phyloP scores from a whole-genome alignment of 2,797 vertebrate genomes.

The Danionella dracula region DNA sequence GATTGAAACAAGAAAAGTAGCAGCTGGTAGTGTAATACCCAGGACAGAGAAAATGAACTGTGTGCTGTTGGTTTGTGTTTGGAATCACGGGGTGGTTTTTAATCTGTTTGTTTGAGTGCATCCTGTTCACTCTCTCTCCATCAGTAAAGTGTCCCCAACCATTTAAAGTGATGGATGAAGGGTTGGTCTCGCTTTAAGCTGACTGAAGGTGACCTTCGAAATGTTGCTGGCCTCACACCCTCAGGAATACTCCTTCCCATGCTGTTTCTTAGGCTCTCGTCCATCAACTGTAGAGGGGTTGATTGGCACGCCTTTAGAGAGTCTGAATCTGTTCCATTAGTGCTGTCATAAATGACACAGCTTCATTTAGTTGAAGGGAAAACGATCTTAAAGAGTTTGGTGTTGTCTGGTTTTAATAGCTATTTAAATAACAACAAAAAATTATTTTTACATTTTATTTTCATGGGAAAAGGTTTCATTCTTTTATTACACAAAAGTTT shows the following conservation, averaged over 20 bases:
- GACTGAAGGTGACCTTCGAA: constrained; percentile 29
- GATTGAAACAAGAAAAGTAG: constrained; percentile 20
- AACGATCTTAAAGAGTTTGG: neutral
- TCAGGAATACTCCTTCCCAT: neutral
- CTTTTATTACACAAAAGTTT: no score
- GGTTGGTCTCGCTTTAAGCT: constrained; percentile 18
- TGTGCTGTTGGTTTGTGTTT: constrained; percentile 5
- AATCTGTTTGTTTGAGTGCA: neutral
- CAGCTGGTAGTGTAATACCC: neutral
- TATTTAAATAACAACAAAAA: no score
- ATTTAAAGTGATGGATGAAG: constrained; percentile 28
- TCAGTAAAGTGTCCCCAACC: neutral
- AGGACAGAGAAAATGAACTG: neutral
- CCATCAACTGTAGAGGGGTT: constrained; percentile 11
- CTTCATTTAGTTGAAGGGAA: neutral
- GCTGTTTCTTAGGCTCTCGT: neutral
- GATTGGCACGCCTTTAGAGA: constrained; percentile 24
- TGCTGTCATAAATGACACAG: constrained; percentile 9
- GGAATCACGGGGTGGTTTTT: constrained; percentile 1
- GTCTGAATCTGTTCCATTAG: neutral
- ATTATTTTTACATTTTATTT: no score
- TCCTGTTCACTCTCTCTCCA: neutral
- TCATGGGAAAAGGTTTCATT: no score
- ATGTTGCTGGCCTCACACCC: constrained; percentile 8
- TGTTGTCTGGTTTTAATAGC: neutral